These are phyloP conservation scores for Oostethus manadensis DNA, from an alignment of 2,113 vertebrate genomes.

Conservation along the genomic window DNA sequence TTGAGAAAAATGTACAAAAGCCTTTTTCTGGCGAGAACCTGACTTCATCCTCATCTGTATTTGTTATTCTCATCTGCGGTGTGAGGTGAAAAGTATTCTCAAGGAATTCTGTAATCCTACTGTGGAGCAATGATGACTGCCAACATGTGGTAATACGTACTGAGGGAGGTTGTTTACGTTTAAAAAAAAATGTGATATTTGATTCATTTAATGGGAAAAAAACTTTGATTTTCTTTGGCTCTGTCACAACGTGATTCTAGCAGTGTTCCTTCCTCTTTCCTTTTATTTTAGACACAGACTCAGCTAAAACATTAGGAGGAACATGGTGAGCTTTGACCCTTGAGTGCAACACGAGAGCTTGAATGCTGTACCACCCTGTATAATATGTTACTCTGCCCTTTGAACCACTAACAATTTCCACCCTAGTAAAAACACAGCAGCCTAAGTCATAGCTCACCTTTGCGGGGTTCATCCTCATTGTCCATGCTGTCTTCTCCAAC, in stretches of 20 bases:
- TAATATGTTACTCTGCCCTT: background rate
- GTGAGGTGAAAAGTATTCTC: background rate
- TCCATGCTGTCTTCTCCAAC: conserved; percentile 84
- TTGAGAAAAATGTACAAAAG: background rate
- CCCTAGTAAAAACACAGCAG: background rate
- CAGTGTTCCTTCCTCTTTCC: background rate
- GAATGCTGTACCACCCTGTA: no score
- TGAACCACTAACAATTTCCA: background rate
- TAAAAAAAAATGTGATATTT: background rate
- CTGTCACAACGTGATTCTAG: background rate
- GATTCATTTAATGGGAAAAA: background rate
- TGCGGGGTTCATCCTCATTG: conserved; percentile 84
- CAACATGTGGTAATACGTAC: background rate
- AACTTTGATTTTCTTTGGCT: background rate
- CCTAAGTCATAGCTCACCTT: conserved; percentile 74
- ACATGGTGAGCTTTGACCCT: background rate
- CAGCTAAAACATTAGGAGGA: background rate
- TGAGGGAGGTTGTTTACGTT: background rate
- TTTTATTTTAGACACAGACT: background rate
- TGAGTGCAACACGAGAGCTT: background rate
- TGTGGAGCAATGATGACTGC: background rate
- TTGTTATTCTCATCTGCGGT: background rate
- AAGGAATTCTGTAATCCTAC: background rate
- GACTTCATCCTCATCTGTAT: background rate
- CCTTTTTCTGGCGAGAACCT: background rate